Evolutionary conservation across 2,797 vertebrate genomes (phyloP).

Genomic region (Chelmon rostratus): DNA sequence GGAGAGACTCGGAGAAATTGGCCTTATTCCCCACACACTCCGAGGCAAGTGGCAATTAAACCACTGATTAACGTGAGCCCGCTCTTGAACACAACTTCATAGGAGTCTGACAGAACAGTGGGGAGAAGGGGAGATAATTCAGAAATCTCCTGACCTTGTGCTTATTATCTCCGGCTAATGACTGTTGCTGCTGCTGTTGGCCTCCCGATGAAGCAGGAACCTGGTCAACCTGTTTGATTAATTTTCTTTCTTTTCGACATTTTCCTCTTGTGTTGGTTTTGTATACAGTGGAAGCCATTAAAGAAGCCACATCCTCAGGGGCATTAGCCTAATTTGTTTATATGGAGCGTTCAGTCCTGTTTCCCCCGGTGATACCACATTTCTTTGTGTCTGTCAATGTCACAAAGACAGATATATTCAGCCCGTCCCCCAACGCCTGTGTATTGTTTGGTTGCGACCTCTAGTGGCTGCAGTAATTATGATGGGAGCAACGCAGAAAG

Average conservation of each 20-base stretch:
- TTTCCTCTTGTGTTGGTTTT: conserved; percentile 35
- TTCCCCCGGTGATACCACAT: conserved; percentile 27
- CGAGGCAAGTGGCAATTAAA: conserved; percentile 86
- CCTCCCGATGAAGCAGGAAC: conserved; percentile 72
- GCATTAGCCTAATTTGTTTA: conserved; percentile 73
- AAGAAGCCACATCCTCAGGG: conserved; percentile 54
- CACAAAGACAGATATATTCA: neutral
- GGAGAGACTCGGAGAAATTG: conserved; percentile 80
- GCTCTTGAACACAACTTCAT: conserved; percentile 83
- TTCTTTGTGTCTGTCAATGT: conserved; percentile 46
- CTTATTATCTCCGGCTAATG: conserved; percentile 85
- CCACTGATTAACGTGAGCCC: conserved; percentile 83
- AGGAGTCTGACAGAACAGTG: conserved; percentile 77
- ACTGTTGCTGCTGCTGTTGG: conserved; percentile 68
- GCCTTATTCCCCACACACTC: conserved; percentile 83
- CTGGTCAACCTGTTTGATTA: conserved; percentile 72
- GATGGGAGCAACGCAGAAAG: too few relatives aligned
- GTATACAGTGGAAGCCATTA: conserved; percentile 30
- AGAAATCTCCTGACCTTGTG: conserved; percentile 83
- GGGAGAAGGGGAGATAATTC: conserved; percentile 81
- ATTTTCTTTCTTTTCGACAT: conserved; percentile 44
- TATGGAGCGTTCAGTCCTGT: conserved; percentile 43
- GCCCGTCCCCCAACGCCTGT: too few relatives aligned
- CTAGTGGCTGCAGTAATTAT: too few relatives aligned
- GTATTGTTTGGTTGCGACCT: too few relatives aligned